Evolutionary conservation across 2,888 invertebrate genomes (phyloP).

Genomic region (Drosophila lacicola): DNA sequence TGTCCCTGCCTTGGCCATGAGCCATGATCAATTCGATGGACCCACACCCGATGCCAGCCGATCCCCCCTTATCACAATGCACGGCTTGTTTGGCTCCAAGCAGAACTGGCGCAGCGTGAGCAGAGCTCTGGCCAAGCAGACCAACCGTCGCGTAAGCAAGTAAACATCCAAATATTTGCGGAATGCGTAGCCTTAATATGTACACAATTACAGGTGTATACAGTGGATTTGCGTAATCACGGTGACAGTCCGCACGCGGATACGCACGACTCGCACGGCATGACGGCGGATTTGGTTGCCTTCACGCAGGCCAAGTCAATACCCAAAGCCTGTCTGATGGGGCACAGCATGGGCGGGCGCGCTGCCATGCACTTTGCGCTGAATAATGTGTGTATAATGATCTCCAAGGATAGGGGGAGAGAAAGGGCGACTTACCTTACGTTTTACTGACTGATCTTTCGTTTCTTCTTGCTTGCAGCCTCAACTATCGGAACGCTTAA

Average conservation of each 20-base stretch:
- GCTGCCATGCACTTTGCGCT: conserved; percentile 94
- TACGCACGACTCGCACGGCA: conserved; percentile 90
- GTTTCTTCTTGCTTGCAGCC: conserved; percentile 85
- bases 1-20: conserved; percentile 87
- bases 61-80: conserved; percentile 92
- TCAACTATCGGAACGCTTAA: conserved; percentile 88
- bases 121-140: conserved; percentile 87
- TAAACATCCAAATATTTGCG: neutral
- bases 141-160: conserved; percentile 87
- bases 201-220: conserved; percentile 65
- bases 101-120: conserved; percentile 94
- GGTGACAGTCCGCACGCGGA: conserved; percentile 94
- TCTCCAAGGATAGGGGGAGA: too few species aligned
- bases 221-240: conserved; percentile 97
- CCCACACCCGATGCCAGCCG: conserved; percentile 75
- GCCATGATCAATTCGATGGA: conserved; percentile 89
- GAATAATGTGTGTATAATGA: conserved; percentile 86
- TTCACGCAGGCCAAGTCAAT: conserved; percentile 86
- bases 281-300: conserved; percentile 90
- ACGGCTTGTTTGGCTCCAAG: conserved; percentile 95
- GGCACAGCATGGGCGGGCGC: conserved; percentile 99
- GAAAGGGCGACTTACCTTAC: too few species aligned
- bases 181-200: neutral
- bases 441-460: neutral
- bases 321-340: conserved; percentile 88